Percentiles rank a stretch among this genome's conserved stretches.
These are phyloP conservation scores for Liodrosophila aerea DNA, from an alignment of 2,888 invertebrate genomes.

Conservation along the genomic window DNA sequence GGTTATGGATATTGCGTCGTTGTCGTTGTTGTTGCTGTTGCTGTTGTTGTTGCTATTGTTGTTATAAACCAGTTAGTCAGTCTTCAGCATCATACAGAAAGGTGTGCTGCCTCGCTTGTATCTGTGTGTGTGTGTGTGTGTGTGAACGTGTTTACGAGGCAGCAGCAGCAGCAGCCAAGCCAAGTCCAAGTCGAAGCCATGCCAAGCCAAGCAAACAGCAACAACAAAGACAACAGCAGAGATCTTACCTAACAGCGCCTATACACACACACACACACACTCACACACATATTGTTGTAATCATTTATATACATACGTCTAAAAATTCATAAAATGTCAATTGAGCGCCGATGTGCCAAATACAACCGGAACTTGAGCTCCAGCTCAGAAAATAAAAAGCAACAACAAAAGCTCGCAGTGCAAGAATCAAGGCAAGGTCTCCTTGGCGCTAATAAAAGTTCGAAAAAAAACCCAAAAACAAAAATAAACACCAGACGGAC, in stretches of 20 bases:
- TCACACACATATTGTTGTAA: slow-evolving; percentile 33
- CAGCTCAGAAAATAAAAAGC: neutral
- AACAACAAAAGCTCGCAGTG: slow-evolving; percentile 7
- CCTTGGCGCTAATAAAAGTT: slow-evolving; percentile 3
- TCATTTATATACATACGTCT: slow-evolving; percentile 26
- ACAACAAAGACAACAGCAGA: slow-evolving; percentile 22
- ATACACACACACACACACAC: slow-evolving; percentile 16
- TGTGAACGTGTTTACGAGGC: slow-evolving; percentile 68
- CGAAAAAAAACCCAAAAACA: neutral
- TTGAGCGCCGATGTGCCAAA: slow-evolving; percentile 42
- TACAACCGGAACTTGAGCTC: slow-evolving; percentile 42
- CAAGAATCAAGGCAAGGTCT: slow-evolving; percentile 36
- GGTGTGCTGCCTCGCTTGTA: slow-evolving; percentile 16
- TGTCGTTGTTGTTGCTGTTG: slow-evolving; percentile 33
- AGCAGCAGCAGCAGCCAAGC: slow-evolving; percentile 39
- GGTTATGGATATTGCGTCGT: slow-evolving; percentile 75
- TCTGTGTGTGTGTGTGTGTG: slow-evolving; percentile 10
- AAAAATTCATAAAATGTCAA: slow-evolving; percentile 38
- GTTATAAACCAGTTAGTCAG: slow-evolving; percentile 68
- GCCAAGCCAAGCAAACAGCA: slow-evolving; percentile 22
- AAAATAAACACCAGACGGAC: neutral
- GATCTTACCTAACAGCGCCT: slow-evolving; percentile 50
- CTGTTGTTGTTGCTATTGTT: slow-evolving; percentile 38
- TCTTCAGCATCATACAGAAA: slow-evolving; percentile 66
- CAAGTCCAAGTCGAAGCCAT: slow-evolving; percentile 28